These are phyloP conservation scores for Imbricaverruca yamaguchii DNA, from an alignment of 2,888 invertebrate species.

Conservation along the genomic window DNA sequence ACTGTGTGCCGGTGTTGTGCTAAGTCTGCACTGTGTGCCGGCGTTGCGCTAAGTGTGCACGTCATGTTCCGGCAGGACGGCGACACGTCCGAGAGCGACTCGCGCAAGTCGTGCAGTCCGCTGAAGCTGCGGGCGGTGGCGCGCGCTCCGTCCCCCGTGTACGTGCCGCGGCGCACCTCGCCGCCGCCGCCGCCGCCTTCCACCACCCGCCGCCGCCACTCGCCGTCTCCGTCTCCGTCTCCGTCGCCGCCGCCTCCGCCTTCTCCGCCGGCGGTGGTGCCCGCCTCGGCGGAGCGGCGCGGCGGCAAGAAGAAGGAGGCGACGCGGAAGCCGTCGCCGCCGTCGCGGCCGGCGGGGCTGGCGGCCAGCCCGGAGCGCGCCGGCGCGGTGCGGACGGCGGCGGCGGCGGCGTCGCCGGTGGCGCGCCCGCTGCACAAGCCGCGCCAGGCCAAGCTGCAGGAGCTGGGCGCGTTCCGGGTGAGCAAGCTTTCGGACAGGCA, in stretches of 20 bases:
- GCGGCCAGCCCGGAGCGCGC: background rate
- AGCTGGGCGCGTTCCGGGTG: background rate
- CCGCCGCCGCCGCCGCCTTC: background rate
- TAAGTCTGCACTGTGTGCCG: too few species aligned
- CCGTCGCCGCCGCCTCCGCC: background rate
- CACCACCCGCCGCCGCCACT: too few species aligned
- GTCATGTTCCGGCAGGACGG: background rate
- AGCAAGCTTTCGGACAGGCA: too few species aligned
- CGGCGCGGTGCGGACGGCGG: background rate
- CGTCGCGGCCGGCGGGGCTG: background rate
- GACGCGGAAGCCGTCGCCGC: background rate
- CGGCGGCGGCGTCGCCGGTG: background rate
- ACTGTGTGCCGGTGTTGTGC: too few species aligned
- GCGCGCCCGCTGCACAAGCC: background rate
- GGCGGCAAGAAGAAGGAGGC: too few species aligned
- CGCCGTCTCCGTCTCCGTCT: too few species aligned
- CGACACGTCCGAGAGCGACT: background rate
- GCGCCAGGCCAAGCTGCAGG: conserved; percentile 11
- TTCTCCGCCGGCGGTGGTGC: background rate
- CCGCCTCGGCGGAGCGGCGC: too few species aligned
- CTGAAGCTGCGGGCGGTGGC: background rate
- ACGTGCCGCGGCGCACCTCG: background rate
- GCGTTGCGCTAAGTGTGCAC: too few species aligned
- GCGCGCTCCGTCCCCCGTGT: background rate
- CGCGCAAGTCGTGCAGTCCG: background rate